Conservation (phyloP, 1,140 invertebrate genomes). For the Hyles vespertilio region DNA sequence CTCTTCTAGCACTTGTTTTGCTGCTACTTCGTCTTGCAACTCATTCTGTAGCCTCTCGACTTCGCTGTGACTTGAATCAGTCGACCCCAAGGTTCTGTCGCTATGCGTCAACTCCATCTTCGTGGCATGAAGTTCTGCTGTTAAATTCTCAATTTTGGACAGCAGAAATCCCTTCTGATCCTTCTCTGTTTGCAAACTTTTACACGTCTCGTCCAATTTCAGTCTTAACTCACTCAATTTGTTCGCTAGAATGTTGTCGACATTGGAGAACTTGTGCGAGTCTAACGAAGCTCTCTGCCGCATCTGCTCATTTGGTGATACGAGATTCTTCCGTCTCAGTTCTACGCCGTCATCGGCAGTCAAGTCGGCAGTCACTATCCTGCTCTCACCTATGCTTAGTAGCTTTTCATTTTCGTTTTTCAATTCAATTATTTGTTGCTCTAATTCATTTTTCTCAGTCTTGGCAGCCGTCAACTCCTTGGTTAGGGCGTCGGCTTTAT, state of each 20-base stretch:
- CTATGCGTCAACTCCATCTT: slow-evolving; percentile 57
- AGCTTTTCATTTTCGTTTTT: slow-evolving; percentile 66
- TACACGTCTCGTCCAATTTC: slow-evolving; percentile 56
- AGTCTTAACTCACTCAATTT: slow-evolving; percentile 61
- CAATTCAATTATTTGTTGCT: slow-evolving; percentile 76
- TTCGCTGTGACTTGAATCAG: slow-evolving; percentile 68
- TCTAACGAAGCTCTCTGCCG: slow-evolving; percentile 60
- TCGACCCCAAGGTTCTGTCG: slow-evolving; percentile 61
- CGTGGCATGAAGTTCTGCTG: slow-evolving; percentile 52
- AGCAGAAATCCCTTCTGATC: slow-evolving; percentile 61
- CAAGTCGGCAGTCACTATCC: slow-evolving; percentile 56
- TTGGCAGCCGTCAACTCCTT: slow-evolving; percentile 87
- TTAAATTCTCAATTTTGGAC: slow-evolving; percentile 57
- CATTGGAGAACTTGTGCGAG: slow-evolving; percentile 64
- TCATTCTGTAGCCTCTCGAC: slow-evolving; percentile 65
- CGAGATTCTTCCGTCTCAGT: slow-evolving; percentile 53
- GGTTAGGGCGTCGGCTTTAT: slow-evolving; percentile 85
- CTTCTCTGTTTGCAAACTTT: slow-evolving; percentile 60
- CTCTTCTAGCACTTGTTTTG: slow-evolving; percentile 65
- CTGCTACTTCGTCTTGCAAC: slow-evolving; percentile 65
- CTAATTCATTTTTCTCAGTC: slow-evolving; percentile 87
- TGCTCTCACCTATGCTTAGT: slow-evolving; percentile 61
- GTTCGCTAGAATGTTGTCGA: slow-evolving; percentile 59
- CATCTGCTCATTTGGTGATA: slow-evolving; percentile 45
- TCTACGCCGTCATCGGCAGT: slow-evolving; percentile 60